phyloP scores from a whole-genome alignment of 2,888 invertebrate species.

The Harpagoxenus sublaevis region DNA sequence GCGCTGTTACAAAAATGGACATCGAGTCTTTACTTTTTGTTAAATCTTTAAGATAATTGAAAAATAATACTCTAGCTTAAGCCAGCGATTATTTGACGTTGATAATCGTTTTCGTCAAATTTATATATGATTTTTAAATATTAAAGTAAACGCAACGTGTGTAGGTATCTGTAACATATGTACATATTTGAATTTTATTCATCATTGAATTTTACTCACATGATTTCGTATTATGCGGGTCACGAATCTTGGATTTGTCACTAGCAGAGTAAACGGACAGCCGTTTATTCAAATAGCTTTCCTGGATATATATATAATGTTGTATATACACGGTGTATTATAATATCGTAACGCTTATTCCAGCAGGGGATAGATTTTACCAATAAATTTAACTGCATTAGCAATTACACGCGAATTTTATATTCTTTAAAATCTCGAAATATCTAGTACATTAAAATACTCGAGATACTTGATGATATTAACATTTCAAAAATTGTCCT shows the following conservation, averaged over 20 bases:
- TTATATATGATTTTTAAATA: not conserved
- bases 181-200: not conserved
- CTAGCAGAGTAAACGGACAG: not conserved
- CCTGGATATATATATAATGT: not conserved
- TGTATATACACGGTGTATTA: not conserved
- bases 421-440: not conserved
- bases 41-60: not conserved
- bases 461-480: not conserved
- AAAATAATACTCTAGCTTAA: not conserved
- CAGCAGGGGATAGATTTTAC: not conserved
- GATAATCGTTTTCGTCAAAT: not conserved
- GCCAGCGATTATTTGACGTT: not conserved
- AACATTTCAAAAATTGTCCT: not conserved
- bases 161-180: not conserved
- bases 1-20: not conserved
- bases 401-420: not conserved
- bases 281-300: not conserved
- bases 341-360: not conserved
- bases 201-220: conserved; percentile 1
- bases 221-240: not conserved
- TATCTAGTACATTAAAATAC: not conserved
- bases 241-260: conserved; percentile 7
- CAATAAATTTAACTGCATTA: not conserved
- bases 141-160: not conserved
- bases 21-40: not conserved